Evolutionary conservation across 2,888 invertebrate species (phyloP).

Genomic region (Dorcus parallelipipedus): DNA sequence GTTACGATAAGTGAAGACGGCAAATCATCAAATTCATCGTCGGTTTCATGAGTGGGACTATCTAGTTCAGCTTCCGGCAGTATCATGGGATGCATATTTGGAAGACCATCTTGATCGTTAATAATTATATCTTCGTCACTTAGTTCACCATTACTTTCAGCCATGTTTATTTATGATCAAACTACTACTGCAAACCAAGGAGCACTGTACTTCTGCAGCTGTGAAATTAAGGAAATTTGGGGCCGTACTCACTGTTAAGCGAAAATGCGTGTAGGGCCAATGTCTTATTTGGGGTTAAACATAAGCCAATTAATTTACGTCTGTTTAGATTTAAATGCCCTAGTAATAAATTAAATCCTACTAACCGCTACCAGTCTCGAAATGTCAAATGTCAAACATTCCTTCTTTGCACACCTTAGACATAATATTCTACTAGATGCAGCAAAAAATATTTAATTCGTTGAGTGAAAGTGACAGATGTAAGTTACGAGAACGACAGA

Average conservation of each 20-base stretch:
- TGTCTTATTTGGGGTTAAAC: too few relatives aligned
- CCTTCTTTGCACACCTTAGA: background rate
- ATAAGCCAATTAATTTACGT: too few relatives aligned
- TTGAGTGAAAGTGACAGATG: background rate
- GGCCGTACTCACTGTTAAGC: too few relatives aligned
- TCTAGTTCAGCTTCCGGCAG: slow-evolving; percentile 66
- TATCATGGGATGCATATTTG: slow-evolving; percentile 79
- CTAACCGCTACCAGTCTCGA: background rate
- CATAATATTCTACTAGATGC: too few relatives aligned
- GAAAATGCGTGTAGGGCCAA: too few relatives aligned
- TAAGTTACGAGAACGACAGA: too few relatives aligned
- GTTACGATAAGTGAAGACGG: slow-evolving; percentile 89
- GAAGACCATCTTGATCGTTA: slow-evolving; percentile 80
- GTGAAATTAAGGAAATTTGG: too few relatives aligned
- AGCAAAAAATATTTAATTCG: background rate
- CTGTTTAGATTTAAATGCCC: too few relatives aligned
- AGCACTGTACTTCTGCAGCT: too few relatives aligned
- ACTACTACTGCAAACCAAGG: too few relatives aligned
- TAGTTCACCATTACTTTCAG: slow-evolving; percentile 39
- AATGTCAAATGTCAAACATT: slow-evolving; percentile 4
- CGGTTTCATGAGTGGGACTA: slow-evolving; percentile 60
- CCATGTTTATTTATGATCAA: slow-evolving; percentile 25
- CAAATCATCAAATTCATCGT: slow-evolving; percentile 75
- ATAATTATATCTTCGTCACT: slow-evolving; percentile 74
- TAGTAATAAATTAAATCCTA: too few relatives aligned